These are phyloP conservation scores for Spialia ferax DNA, from an alignment of 2,888 invertebrate genomes.

Conservation along the genomic window DNA sequence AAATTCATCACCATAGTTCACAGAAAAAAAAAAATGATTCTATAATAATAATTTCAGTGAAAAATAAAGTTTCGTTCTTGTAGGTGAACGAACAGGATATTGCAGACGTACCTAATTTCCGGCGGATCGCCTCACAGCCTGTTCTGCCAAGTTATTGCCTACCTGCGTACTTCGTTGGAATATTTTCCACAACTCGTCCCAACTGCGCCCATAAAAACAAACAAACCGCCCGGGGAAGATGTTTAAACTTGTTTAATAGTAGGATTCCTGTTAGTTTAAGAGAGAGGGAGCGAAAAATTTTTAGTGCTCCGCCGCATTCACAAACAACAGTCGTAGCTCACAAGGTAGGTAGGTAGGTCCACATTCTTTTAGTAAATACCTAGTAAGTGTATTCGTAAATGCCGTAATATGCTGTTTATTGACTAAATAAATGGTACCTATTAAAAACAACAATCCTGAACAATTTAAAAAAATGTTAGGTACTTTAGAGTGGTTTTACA, in stretches of 20 bases:
- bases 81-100: slow-evolving; percentile 31
- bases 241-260: slow-evolving; percentile 27
- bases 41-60: slow-evolving; percentile 1
- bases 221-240: slow-evolving; percentile 10
- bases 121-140: slow-evolving; percentile 27
- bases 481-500: no score
- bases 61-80: slow-evolving; percentile 13
- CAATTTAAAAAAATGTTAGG: no score
- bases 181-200: slow-evolving; percentile 34
- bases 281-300: background rate
- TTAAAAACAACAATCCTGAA: no score
- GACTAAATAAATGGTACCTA: no score
- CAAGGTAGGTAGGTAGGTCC: background rate
- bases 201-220: slow-evolving; percentile 26
- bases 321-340: background rate
- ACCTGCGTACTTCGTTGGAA: slow-evolving; percentile 32
- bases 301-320: background rate
- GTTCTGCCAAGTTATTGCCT: slow-evolving; percentile 37
- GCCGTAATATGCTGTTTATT: no score
- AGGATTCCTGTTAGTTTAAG: slow-evolving; percentile 20
- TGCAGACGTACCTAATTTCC: slow-evolving; percentile 37
- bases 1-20: background rate
- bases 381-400: no score
- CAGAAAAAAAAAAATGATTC: no score
- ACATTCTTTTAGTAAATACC: no score